Evolutionary conservation across 2,797 vertebrate species (phyloP), one percentile per base, ranked within the genome.

Genomic region (Oceanodroma leucorhoa): DNA sequence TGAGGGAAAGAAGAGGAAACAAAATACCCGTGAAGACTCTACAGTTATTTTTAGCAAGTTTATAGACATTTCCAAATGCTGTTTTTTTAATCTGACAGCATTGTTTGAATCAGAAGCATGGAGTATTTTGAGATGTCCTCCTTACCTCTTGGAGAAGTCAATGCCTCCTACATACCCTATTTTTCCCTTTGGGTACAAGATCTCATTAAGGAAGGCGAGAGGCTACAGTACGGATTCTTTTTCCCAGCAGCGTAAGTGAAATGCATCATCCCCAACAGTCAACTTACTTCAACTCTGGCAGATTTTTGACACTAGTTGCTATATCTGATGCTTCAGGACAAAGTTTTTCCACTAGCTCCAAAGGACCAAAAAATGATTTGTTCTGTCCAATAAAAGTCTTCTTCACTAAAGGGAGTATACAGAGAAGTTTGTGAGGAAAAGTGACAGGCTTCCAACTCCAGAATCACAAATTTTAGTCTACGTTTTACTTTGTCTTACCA

Each of bases 311-410:
- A 97, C 99, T 99, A 88, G 98, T 99, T 95, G 99, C 98, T 94
- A 99, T 99, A 97, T 99, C 98, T 62, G 98, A 97, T 55, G 99
- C 99, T 97, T 99, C 99, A 3, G 99, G 99, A 95, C 99, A 99
- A 96, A 99, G 97, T 96, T 98, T 99, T 97, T 99, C 99, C 81
- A 99, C 99, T 94, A 99, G 96, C 89, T 99, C 99, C 98, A 99
- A 96, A 64, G 99, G 99, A 72, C 99, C 99, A 98, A 99, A 99
- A 96, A 99, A 99, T 1, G 99, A 99, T 93, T 99, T 99, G 97
- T 98, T 99, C 91, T 99, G 99, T 80, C 99, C 98, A 82, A 99
- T 99, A 92, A 99, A 99, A 83, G 99, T 98, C 95, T 99, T 99
- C 98, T 98, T 99, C 83, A 97, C 99, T 99, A 97, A 72, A 95